Evolutionary conservation across 2,888 invertebrate genomes (phyloP).

Genomic region (Drosophila melanosoma): DNA sequence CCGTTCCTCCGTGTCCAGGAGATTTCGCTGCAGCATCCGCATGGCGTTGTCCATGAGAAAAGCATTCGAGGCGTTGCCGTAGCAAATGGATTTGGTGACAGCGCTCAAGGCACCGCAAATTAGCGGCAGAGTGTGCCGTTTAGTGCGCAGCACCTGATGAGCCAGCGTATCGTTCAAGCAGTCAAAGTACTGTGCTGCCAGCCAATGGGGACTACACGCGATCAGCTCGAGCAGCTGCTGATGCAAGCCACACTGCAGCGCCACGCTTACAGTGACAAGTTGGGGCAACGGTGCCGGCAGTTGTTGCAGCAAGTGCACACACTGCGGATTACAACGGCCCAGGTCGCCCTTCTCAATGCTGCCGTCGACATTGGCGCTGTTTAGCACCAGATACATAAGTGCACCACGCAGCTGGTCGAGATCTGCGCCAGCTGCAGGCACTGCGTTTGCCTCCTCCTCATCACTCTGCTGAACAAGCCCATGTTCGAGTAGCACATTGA

Average conservation of each 20-base stretch:
- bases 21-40: slow-evolving; percentile 52
- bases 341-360: neutral
- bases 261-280: slow-evolving; percentile 47
- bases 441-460: neutral
- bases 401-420: slow-evolving; percentile 58
- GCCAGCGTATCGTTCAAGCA: slow-evolving; percentile 30
- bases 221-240: slow-evolving; percentile 51
- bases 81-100: slow-evolving; percentile 40
- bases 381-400: slow-evolving; percentile 47
- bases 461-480: slow-evolving; percentile 24
- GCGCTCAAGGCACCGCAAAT: slow-evolving; percentile 32
- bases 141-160: slow-evolving; percentile 3
- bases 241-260: slow-evolving; percentile 49
- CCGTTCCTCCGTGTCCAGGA: slow-evolving; percentile 32
- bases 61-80: neutral
- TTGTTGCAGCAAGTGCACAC: slow-evolving; percentile 49
- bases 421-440: neutral
- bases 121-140: slow-evolving; percentile 1
- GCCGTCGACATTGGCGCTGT: slow-evolving; percentile 19
- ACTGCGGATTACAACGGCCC: slow-evolving; percentile 29
- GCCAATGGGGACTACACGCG: slow-evolving; percentile 53
- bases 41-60: slow-evolving; percentile 10
- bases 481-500: slow-evolving; percentile 49
- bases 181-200: slow-evolving; percentile 51
- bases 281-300: slow-evolving; percentile 41